A percentile compares a stretch with the other conserved stretches of the same genome.
Evolutionary conservation across 2,888 invertebrate species (phyloP).

Genomic region (Nysson spinosus): DNA sequence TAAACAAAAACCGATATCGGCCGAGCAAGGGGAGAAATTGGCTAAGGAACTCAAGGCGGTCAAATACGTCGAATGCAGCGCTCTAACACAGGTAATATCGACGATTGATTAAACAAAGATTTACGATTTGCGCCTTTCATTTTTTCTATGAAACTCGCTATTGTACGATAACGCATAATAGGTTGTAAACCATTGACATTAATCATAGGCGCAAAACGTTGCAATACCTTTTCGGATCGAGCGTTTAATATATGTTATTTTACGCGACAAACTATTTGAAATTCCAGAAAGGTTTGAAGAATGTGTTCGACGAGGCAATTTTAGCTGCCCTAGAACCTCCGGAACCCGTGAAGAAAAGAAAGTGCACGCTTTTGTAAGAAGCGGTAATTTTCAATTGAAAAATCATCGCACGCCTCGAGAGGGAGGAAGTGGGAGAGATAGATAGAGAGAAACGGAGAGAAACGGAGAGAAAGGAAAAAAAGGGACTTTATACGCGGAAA

Average conservation of each 20-base stretch:
- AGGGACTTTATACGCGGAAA: slow-evolving; percentile 32
- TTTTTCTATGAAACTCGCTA: no score
- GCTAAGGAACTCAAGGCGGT: slow-evolving; percentile 98
- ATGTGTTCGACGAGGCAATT: slow-evolving; percentile 99
- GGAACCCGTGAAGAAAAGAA: slow-evolving; percentile 95
- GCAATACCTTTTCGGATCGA: no score
- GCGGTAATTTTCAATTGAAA: slow-evolving; percentile 34
- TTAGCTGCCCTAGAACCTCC: slow-evolving; percentile 98
- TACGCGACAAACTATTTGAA: neutral
- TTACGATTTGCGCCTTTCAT: no score
- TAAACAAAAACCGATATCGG: slow-evolving; percentile 98
- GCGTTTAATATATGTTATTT: no score
- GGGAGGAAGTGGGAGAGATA: no score
- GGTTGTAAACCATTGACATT: no score
- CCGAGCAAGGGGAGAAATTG: slow-evolving; percentile 97
- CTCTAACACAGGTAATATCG: slow-evolving; percentile 96
- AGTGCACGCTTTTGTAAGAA: slow-evolving; percentile 87
- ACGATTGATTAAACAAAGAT: no score
- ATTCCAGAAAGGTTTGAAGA: slow-evolving; percentile 96
- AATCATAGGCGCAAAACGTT: no score
- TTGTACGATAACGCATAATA: no score
- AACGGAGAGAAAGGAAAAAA: slow-evolving; percentile 30
- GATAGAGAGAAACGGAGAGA: slow-evolving; percentile 28
- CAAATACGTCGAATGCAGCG: slow-evolving; percentile 99
- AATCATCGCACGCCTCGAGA: slow-evolving; percentile 35